Evolutionary conservation across 1,140 invertebrate species (phyloP).

Genomic region (Octopus bimaculoides): DNA sequence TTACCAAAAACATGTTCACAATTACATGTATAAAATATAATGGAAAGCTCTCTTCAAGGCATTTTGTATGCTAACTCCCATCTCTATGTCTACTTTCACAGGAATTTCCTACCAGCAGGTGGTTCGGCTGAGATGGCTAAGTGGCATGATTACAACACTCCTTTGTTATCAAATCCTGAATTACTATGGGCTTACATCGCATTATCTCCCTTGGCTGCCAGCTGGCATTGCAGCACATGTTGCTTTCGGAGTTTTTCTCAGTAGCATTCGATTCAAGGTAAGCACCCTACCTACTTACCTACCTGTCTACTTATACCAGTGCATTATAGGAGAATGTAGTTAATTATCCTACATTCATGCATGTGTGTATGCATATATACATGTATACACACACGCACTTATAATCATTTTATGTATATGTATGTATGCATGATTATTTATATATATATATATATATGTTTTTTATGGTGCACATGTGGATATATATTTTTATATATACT

Average conservation of each 20-base stretch:
- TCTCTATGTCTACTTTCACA: background rate
- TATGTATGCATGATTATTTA: too few species aligned
- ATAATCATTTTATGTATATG: too few species aligned
- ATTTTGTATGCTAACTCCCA: too few species aligned
- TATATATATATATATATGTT: too few species aligned
- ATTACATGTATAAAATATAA: too few species aligned
- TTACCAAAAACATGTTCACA: too few species aligned
- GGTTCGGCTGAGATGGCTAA: slow-evolving; percentile 29
- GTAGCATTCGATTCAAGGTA: slow-evolving; percentile 34
- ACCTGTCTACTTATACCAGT: background rate
- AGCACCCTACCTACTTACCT: slow-evolving; percentile 4
- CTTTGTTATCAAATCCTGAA: slow-evolving; percentile 37
- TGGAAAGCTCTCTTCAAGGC: too few species aligned
- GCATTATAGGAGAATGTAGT: background rate
- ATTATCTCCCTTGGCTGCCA: slow-evolving; percentile 41
- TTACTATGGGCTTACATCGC: slow-evolving; percentile 34
- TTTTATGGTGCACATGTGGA: too few species aligned
- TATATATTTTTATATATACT: too few species aligned
- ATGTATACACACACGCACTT: too few species aligned
- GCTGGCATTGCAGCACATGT: slow-evolving; percentile 34
- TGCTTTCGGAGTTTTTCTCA: slow-evolving; percentile 31
- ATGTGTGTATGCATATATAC: too few species aligned
- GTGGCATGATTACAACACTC: slow-evolving; percentile 31
- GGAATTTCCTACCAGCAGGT: slow-evolving; percentile 29
- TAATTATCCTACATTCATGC: background rate